A percentile compares a stretch with the other conserved stretches of the same genome.
These are phyloP conservation scores for Agrotis puta DNA, from an alignment of 2,888 invertebrate genomes.

Conservation along the genomic window DNA sequence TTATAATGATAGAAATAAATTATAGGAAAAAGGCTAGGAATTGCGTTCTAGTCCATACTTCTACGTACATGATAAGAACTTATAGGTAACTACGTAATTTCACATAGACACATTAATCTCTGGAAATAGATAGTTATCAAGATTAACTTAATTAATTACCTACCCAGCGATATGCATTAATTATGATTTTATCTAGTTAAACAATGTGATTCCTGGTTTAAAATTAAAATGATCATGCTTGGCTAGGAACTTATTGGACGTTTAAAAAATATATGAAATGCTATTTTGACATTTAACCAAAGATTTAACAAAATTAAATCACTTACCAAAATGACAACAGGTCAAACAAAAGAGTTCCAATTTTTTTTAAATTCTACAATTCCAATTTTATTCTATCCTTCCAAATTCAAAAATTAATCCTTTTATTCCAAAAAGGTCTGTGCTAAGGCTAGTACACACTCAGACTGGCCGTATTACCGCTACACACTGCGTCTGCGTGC, in stretches of 20 bases:
- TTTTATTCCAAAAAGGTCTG: constrained; percentile 45
- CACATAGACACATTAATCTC: neutral
- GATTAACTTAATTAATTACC: neutral
- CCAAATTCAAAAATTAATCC: constrained; percentile 21
- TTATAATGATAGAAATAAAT: neutral
- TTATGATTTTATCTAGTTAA: neutral
- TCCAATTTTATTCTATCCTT: constrained; percentile 5
- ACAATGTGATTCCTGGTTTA: neutral
- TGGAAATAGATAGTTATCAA: neutral
- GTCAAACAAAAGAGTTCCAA: neutral
- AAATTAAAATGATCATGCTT: neutral
- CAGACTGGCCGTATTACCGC: constrained; percentile 55
- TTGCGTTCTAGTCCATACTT: constrained; percentile 16
- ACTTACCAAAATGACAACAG: neutral
- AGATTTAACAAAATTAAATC: neutral
- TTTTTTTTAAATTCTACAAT: neutral
- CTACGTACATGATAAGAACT: neutral
- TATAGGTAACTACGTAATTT: constrained; percentile 11
- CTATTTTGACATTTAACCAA: neutral
- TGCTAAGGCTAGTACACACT: constrained; percentile 51
- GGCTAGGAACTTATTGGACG: neutral
- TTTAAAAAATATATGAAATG: neutral
- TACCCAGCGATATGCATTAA: neutral
- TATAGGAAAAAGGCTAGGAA: constrained; percentile 3
- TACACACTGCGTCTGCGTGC: constrained; percentile 33